phyloP scores from a whole-genome alignment of 92 coral and sea anemone species.

The Palythoa heliodiscus region DNA sequence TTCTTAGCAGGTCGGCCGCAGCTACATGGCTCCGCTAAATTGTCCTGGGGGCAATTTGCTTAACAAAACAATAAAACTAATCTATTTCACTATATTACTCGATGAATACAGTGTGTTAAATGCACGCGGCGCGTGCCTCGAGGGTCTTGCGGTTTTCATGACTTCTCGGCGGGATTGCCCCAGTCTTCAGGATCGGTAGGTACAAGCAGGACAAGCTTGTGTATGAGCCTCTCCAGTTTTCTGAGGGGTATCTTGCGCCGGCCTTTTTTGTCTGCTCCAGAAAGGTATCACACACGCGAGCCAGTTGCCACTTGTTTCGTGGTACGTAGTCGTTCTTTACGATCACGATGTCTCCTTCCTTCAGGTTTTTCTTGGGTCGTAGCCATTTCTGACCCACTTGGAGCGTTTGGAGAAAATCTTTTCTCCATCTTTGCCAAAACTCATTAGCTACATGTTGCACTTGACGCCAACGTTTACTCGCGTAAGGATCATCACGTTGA shows the following conservation, averaged over 20 bases:
- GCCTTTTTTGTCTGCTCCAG: not conserved
- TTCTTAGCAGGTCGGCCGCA: too few relatives aligned
- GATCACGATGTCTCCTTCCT: conserved; percentile 1
- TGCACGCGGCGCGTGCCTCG: conserved; percentile 7
- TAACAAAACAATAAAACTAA: too few relatives aligned
- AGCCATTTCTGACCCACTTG: conserved; percentile 2
- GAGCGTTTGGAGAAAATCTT: not conserved
- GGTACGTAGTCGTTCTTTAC: not conserved
- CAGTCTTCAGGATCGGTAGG: not conserved
- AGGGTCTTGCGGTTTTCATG: not conserved
- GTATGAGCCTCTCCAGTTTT: conserved; percentile 10
- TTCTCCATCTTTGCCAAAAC: not conserved
- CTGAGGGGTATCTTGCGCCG: not conserved
- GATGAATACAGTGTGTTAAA: not conserved
- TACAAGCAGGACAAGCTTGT: not conserved
- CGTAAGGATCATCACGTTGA: not conserved
- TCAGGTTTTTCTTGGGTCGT: not conserved
- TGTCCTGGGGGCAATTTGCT: too few relatives aligned
- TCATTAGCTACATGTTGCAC: not conserved
- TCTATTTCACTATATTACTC: too few relatives aligned
- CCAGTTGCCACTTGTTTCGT: not conserved
- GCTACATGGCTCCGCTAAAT: too few relatives aligned
- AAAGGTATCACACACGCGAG: not conserved
- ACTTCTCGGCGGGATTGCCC: conserved; percentile 16
- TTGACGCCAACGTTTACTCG: not conserved